Evolutionary conservation across 2,113 vertebrate genomes (phyloP).

Genomic region (Microtus oregoni): DNA sequence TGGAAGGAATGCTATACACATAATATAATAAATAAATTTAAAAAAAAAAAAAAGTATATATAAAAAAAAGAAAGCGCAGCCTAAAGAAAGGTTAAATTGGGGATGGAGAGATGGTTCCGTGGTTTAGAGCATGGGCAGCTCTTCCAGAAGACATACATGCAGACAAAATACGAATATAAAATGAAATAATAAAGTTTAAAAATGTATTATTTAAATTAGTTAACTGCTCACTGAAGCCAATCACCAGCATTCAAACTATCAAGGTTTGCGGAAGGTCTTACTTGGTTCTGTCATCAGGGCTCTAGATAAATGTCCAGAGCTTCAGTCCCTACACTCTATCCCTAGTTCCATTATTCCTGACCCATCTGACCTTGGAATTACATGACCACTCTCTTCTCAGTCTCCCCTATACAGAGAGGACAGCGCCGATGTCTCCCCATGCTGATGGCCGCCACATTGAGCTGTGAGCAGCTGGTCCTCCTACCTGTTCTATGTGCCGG

Average conservation of each 20-base stretch:
- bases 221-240: neutral
- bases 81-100: too few relatives aligned
- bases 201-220: neutral
- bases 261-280: neutral
- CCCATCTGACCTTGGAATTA: neutral
- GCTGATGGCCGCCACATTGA: accelerated
- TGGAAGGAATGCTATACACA: too few relatives aligned
- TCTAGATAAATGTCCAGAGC: neutral
- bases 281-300: neutral
- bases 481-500: neutral
- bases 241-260: neutral
- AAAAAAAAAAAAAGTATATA: neutral
- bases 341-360: neutral
- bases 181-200: neutral
- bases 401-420: neutral
- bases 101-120: neutral
- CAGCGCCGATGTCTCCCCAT: accelerated
- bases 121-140: too few relatives aligned
- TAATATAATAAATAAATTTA: too few relatives aligned
- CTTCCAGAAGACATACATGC: neutral
- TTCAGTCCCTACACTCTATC: neutral
- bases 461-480: neutral
- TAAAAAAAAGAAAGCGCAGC: too few relatives aligned
- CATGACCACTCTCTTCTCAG: neutral
- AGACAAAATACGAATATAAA: neutral